These are phyloP conservation scores for Chamaetylas fuelleborni DNA, from an alignment of 2,113 vertebrate genomes.

Conservation along the genomic window DNA sequence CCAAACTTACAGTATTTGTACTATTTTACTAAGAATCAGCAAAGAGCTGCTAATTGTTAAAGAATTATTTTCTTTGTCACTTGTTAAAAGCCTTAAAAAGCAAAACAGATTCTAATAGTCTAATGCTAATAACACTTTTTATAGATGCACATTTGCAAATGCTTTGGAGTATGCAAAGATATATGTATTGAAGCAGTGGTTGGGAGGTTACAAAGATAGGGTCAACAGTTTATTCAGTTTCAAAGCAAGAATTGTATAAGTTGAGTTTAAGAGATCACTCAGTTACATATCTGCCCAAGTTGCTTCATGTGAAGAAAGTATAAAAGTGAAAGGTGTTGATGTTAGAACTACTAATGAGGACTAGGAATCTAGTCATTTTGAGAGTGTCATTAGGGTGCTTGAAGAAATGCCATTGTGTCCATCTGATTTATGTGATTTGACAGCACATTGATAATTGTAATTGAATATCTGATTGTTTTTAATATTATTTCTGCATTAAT, in stretches of 20 bases:
- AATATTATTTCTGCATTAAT: not conserved
- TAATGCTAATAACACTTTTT: not conserved
- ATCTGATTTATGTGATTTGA: not conserved
- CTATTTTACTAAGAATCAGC: not conserved
- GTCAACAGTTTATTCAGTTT: not conserved
- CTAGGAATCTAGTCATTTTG: not conserved
- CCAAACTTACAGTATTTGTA: not conserved
- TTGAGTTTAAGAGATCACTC: not conserved
- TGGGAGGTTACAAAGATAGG: not conserved
- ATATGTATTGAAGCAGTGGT: not conserved
- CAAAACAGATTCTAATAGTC: not conserved
- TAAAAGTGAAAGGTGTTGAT: not conserved
- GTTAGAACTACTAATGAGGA: not conserved
- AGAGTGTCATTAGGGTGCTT: not conserved
- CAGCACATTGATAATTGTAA: not conserved
- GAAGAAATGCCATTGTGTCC: not conserved
- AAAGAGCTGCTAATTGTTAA: not conserved
- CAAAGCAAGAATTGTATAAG: not conserved
- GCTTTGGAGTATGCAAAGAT: not conserved
- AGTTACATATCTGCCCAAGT: not conserved
- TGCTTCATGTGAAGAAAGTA: not conserved
- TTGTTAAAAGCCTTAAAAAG: not conserved
- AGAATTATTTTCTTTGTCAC: not conserved
- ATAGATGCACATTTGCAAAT: not conserved
- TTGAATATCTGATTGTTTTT: not conserved